Evolutionary conservation across 1,140 invertebrate species (phyloP).

Genomic region (Gerris buenoi): DNA sequence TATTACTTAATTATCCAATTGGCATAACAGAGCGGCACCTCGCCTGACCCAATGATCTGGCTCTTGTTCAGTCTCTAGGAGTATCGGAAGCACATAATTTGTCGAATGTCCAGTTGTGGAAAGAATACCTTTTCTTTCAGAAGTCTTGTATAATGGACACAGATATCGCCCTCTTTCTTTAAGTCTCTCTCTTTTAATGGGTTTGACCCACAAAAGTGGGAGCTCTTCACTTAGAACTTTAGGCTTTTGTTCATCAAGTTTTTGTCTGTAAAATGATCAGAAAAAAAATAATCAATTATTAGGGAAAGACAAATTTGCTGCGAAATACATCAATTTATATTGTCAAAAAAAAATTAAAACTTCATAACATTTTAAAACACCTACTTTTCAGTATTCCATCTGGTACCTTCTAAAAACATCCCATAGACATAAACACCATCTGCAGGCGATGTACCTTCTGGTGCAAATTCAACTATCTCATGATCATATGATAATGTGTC

Average conservation of each 20-base stretch:
- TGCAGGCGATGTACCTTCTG: constrained; percentile 33
- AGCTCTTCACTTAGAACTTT: constrained; percentile 68
- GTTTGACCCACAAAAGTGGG: constrained; percentile 53
- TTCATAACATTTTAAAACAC: constrained; percentile 4
- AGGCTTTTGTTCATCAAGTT: constrained; percentile 58
- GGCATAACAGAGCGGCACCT: constrained; percentile 70
- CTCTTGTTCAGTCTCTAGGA: constrained; percentile 50
- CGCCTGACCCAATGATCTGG: constrained; percentile 73
- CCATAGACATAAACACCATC: constrained; percentile 73
- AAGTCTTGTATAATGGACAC: constrained; percentile 78
- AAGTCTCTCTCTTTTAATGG: constrained; percentile 23
- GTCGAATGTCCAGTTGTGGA: constrained; percentile 85
- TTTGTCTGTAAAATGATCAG: constrained; percentile 23
- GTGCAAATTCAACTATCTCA: constrained; percentile 37
- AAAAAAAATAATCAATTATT: background rate
- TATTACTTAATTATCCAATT: constrained; percentile 56
- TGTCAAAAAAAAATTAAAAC: background rate
- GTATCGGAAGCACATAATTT: constrained; percentile 71
- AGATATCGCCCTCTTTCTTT: constrained; percentile 43
- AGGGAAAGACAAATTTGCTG: background rate
- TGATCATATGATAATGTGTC: constrained; percentile 73
- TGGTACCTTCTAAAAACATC: constrained; percentile 66
- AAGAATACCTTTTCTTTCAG: constrained; percentile 59
- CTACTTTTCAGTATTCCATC: constrained; percentile 50
- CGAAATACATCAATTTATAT: background rate